Conservation (phyloP, 2,797 vertebrate species). For the Myotis vivesi region DNA sequence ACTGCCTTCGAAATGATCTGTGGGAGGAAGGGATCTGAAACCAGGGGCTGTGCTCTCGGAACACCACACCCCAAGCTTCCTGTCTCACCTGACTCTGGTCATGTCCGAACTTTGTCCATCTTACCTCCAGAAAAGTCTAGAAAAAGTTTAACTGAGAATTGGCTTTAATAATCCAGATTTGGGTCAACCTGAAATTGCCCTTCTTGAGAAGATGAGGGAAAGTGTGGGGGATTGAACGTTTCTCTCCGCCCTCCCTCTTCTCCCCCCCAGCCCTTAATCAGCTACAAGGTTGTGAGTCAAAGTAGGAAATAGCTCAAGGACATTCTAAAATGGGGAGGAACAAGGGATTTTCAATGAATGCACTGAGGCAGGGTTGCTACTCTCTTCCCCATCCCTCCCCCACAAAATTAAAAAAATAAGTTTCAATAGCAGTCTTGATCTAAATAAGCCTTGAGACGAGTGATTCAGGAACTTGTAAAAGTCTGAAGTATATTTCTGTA, state of each 20-base stretch:
- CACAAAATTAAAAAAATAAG: not conserved
- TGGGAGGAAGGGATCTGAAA: not conserved
- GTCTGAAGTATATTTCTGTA: not conserved
- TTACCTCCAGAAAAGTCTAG: not conserved
- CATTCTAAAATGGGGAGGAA: slow-evolving; percentile 80
- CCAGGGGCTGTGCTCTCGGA: accelerated
- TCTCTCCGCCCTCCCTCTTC: accelerated
- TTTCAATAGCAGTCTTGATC: not conserved
- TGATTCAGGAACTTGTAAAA: not conserved
- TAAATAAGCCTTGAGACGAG: not conserved
- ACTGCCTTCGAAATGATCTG: not conserved
- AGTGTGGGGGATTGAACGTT: not conserved
- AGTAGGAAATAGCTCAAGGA: slow-evolving; percentile 83
- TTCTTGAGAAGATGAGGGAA: not conserved
- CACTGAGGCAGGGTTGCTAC: not conserved
- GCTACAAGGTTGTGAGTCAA: slow-evolving; percentile 85
- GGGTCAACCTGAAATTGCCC: not conserved
- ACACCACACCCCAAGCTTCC: not conserved
- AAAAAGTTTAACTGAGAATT: not conserved
- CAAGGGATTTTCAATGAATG: not conserved
- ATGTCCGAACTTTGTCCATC: not conserved
- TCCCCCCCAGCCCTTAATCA: slow-evolving; percentile 74
- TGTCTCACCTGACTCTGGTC: not conserved
- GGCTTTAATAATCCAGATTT: not conserved
- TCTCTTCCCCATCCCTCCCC: not conserved